Evolutionary conservation across 92 coral and sea anemone genomes (phyloP).

Genomic region (Heteractis magnifica): DNA sequence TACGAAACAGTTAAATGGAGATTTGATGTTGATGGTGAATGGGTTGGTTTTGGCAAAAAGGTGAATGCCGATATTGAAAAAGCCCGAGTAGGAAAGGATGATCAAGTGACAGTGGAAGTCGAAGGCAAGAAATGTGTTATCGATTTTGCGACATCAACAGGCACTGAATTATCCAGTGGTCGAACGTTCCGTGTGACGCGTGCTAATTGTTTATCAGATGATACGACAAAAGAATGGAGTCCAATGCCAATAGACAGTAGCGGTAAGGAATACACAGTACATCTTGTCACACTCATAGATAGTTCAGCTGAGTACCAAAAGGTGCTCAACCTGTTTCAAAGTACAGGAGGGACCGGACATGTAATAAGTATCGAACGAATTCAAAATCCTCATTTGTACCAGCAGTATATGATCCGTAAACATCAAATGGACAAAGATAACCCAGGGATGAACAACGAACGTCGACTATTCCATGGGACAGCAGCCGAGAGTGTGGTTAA

Average conservation of each 20-base stretch:
- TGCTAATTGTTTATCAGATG: neutral
- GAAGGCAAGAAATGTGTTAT: constrained; percentile 43
- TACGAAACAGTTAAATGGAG: constrained; percentile 60
- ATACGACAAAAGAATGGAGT: constrained; percentile 9
- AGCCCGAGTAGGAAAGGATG: constrained; percentile 47
- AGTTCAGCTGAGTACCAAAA: constrained; percentile 8
- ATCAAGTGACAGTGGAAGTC: constrained; percentile 37
- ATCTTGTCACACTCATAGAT: constrained; percentile 21
- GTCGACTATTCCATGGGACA: constrained; percentile 36
- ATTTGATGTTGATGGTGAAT: constrained; percentile 27
- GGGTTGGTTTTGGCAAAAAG: constrained; percentile 42
- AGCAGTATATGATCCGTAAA: too few species aligned
- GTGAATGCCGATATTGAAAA: constrained; percentile 61
- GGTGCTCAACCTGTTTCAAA: constrained; percentile 14
- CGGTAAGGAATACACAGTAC: constrained; percentile 26
- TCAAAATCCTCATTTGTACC: too few species aligned
- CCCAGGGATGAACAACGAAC: too few species aligned
- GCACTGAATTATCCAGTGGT: constrained; percentile 27
- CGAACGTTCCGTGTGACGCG: constrained; percentile 18
- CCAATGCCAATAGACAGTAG: constrained; percentile 33
- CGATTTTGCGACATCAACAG: constrained; percentile 37
- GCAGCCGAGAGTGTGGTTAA: constrained; percentile 54
- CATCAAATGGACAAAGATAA: too few species aligned
- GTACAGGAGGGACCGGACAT: constrained; percentile 27
- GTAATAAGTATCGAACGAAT: constrained; percentile 23